These are phyloP conservation scores for Drosophila oshimai DNA, from an alignment of 1,140 invertebrate genomes.

Conservation along the genomic window DNA sequence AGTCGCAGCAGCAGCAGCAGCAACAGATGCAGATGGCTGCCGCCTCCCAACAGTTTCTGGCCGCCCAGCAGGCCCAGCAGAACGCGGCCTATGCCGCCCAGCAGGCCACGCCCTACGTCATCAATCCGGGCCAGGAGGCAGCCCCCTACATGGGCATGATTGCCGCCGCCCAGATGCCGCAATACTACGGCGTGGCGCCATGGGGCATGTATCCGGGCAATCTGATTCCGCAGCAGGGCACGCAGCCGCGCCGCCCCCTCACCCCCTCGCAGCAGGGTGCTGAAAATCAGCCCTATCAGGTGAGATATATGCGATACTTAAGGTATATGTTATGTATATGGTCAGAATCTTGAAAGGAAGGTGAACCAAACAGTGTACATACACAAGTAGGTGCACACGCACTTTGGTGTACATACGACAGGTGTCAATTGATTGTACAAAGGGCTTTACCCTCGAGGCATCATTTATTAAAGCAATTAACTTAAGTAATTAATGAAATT, in stretches of 20 bases:
- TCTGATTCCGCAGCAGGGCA: slow-evolving; percentile 88
- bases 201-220: slow-evolving; percentile 92
- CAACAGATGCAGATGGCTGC: slow-evolving; percentile 85
- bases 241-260: slow-evolving; percentile 88
- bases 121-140: slow-evolving; percentile 88
- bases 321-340: not conserved
- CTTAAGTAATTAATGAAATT: too few species aligned
- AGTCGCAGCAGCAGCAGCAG: slow-evolving; percentile 83
- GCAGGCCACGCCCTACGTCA: slow-evolving; percentile 92
- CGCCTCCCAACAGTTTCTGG: slow-evolving; percentile 84
- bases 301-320: slow-evolving; percentile 29
- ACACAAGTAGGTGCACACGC: not conserved
- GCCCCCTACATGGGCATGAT: slow-evolving; percentile 86
- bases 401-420: slow-evolving; percentile 1
- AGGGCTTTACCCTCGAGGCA: not conserved
- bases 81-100: slow-evolving; percentile 84
- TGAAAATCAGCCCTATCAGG: slow-evolving; percentile 84
- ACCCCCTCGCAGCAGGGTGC: slow-evolving; percentile 88
- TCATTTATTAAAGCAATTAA: not conserved
- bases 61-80: slow-evolving; percentile 82
- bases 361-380: not conserved
- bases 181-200: slow-evolving; percentile 91
- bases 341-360: too few species aligned
- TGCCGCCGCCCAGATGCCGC: slow-evolving; percentile 89
- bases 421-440: not conserved